Base-by-base conservation (phyloP, 2,113 vertebrate species). In the Barnardius zonarius region DNA sequence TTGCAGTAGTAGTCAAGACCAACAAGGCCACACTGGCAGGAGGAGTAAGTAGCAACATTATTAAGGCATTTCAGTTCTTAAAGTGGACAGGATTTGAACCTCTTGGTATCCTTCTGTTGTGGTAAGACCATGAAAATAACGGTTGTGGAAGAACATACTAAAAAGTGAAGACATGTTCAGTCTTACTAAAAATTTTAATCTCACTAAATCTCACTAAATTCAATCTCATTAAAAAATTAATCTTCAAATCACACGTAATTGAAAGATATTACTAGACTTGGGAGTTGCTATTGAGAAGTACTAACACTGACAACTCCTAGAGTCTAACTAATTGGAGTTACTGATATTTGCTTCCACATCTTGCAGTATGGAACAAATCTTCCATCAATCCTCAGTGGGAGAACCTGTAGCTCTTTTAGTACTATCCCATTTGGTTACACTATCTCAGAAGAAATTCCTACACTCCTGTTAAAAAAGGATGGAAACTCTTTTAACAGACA, bases 11-110 rank as follows among this genome's bases (percentile, higher is more conserved):
- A 19, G 93, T 97, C 33, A 97, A 97, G 96, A 97, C 78, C 46
- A 94, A 96, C 57, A 81, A 72, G 4, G 94, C 91, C 17, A 97
- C 83, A 1, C 39, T 98, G 91, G 91, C 94, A 52, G 99, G 98
- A 98, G 99, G 98, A 96, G 99, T 99, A 97, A 99, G 98, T 98
- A 69, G 41, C 52, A 66, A 20, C n/a, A 5, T 74, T 68, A 35
- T 17, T 83, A 61, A 41, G 14, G 15, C 33, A 49, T 75, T 77
- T 73, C 49, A 48, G 14, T 59, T 52, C 55, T 81, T 81, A 41
- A 6, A 43, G 39, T 12, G 22, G 41, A 9, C 1, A 0, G 5
- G 17, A 37, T n/a, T 25, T 77, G 79, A 86, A 37, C n/a, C 17
- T 54, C 28, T 35, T 6, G 39, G 59, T 70, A 10, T 17, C 5